A percentile compares a stretch with the other conserved stretches of the same genome.
These are phyloP conservation scores for Dinocampus coccinellae DNA, from an alignment of 2,888 invertebrate species.

Conservation along the genomic window DNA sequence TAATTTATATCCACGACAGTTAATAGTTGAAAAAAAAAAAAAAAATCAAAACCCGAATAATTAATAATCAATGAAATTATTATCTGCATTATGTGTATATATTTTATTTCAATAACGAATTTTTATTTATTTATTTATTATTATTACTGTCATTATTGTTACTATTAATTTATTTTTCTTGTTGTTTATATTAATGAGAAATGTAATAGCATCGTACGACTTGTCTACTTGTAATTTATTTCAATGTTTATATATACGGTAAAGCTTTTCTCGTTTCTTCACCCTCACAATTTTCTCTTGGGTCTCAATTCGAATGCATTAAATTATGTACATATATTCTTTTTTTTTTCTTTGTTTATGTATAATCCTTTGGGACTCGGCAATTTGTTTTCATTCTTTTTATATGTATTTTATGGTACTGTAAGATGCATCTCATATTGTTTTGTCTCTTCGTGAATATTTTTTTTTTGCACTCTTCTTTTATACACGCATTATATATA, in stretches of 20 bases:
- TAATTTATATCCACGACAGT: neutral
- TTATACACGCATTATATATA: neutral
- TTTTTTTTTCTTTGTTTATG: neutral
- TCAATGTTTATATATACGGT: neutral
- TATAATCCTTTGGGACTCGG: conserved; percentile 2
- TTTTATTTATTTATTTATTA: no score
- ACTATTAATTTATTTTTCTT: no score
- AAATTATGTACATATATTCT: neutral
- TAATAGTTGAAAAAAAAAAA: no score
- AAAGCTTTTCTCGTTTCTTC: neutral
- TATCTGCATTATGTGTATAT: no score
- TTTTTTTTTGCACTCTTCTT: neutral
- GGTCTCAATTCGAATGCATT: neutral
- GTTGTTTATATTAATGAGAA: neutral
- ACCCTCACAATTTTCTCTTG: neutral
- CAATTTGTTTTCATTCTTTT: neutral
- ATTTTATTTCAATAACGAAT: no score
- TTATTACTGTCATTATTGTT: no score
- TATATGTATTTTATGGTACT: neutral
- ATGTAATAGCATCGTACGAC: neutral
- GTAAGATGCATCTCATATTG: neutral
- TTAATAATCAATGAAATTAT: no score
- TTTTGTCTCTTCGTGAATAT: neutral
- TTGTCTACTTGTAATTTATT: neutral
- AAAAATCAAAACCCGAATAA: no score